A percentile compares a stretch with the other conserved stretches of the same genome.
These are phyloP conservation scores for Neopelma chrysocephalum DNA, from an alignment of 2,797 vertebrate genomes.

Conservation along the genomic window DNA sequence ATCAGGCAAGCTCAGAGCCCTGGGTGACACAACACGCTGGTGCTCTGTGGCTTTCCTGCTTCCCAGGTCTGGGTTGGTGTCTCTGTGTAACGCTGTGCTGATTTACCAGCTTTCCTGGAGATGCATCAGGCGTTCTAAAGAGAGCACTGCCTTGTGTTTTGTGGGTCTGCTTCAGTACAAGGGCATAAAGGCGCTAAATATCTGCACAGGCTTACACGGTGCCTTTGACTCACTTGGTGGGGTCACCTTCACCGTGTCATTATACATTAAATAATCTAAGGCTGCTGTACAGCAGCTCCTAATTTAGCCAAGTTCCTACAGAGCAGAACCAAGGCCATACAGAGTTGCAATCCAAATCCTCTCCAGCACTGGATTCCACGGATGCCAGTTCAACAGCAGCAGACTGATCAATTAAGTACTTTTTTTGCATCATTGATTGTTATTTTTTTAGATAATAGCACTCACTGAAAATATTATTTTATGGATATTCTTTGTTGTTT, in stretches of 20 bases:
- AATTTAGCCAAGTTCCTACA: neutral
- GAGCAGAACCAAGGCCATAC: neutral
- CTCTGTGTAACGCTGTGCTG: fast-evolving
- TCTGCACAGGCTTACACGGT: neutral
- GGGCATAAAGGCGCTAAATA: neutral
- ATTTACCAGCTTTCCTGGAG: neutral
- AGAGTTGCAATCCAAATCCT: neutral
- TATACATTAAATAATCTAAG: neutral
- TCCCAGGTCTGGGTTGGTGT: neutral
- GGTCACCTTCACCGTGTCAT: neutral
- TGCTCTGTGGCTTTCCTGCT: neutral
- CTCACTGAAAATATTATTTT: neutral
- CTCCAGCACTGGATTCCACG: fast-evolving
- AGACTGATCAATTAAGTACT: neutral
- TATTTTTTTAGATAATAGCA: neutral
- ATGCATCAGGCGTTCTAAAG: neutral
- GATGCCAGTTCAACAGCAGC: neutral
- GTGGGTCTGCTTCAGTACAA: fast-evolving
- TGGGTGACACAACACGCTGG: neutral
- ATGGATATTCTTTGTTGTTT: neutral
- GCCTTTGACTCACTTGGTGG: neutral
- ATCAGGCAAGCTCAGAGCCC: neutral
- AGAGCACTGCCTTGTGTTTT: neutral
- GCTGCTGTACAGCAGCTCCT: neutral
- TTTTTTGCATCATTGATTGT: neutral